Conservation (phyloP, 2,888 invertebrate species). For the Opisthograptis luteolata region DNA sequence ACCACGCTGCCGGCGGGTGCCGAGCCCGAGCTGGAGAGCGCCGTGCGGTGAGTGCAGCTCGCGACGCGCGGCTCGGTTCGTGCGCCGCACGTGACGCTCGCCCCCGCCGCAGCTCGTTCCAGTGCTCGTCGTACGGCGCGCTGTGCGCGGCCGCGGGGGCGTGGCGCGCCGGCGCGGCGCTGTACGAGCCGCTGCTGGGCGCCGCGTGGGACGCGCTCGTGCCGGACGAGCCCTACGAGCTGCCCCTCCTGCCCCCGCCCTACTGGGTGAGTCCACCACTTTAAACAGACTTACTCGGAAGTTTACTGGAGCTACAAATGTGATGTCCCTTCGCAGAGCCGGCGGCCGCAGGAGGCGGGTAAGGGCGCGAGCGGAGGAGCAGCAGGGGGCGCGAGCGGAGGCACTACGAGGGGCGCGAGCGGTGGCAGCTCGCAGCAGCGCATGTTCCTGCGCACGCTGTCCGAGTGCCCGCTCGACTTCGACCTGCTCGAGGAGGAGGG, state of each 20-base stretch:
- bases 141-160: constrained; percentile 26
- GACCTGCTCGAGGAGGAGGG: constrained; percentile 53
- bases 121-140: constrained; percentile 23
- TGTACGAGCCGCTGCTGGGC: constrained; percentile 9
- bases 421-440: constrained; percentile 35
- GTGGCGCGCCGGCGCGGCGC: constrained; percentile 19
- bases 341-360: background rate
- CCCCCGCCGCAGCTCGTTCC: constrained; percentile 28
- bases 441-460: constrained; percentile 62
- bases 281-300: no score
- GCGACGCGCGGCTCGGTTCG: constrained; percentile 21
- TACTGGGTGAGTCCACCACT: background rate
- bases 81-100: no score
- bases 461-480: constrained; percentile 63
- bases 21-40: background rate
- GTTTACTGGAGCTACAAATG: no score
- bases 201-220: constrained; percentile 11
- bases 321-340: no score
- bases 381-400: background rate
- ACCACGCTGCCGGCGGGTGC: constrained; percentile 10
- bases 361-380: constrained; percentile 2
- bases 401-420: constrained; percentile 3
- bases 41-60: constrained; percentile 12
- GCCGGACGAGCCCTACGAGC: constrained; percentile 1
- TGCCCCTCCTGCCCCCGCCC: constrained; percentile 15